A percentile compares a stretch with the other conserved stretches of the same genome.
phyloP scores from a whole-genome alignment of 2,888 invertebrate genomes.

The Oithona nana region DNA sequence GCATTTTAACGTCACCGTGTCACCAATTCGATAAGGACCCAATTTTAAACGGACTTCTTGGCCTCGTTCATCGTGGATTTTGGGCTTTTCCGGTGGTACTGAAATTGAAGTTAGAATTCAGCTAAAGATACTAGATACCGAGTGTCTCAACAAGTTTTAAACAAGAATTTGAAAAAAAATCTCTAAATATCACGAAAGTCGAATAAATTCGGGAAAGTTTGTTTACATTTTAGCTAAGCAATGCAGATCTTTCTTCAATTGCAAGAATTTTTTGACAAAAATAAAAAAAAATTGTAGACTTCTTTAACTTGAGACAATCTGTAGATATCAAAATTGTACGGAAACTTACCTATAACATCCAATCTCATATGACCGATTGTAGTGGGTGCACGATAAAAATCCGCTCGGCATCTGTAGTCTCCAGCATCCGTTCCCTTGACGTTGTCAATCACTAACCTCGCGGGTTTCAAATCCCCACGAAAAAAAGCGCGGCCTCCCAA shows the following conservation, averaged over 20 bases:
- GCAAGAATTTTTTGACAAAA: too few relatives aligned
- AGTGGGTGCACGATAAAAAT: slow-evolving; percentile 12
- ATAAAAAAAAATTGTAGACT: too few relatives aligned
- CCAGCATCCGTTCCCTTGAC: slow-evolving; percentile 8
- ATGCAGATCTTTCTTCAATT: too few relatives aligned
- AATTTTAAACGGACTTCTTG: slow-evolving; percentile 19
- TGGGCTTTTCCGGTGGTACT: slow-evolving; percentile 20
- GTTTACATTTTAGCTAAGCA: too few relatives aligned
- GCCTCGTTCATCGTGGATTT: slow-evolving; percentile 15
- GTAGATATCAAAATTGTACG: too few relatives aligned
- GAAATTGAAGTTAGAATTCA: slow-evolving; percentile 5
- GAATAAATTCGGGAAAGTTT: too few relatives aligned
- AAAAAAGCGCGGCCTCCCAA: slow-evolving; percentile 12
- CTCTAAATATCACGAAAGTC: too few relatives aligned
- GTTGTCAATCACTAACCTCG: slow-evolving; percentile 7
- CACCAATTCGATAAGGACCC: slow-evolving; percentile 20
- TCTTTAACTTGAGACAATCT: too few relatives aligned
- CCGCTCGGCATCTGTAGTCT: slow-evolving; percentile 15
- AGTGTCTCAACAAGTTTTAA: too few relatives aligned
- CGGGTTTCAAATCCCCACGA: slow-evolving; percentile 6
- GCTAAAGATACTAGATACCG: not conserved
- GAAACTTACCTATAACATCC: slow-evolving; percentile 15
- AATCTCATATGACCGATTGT: slow-evolving; percentile 3
- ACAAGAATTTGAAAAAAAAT: too few relatives aligned
- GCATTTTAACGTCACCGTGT: slow-evolving; percentile 19